phyloP scores from a whole-genome alignment of 2,797 vertebrate genomes.

The Geotria australis region DNA sequence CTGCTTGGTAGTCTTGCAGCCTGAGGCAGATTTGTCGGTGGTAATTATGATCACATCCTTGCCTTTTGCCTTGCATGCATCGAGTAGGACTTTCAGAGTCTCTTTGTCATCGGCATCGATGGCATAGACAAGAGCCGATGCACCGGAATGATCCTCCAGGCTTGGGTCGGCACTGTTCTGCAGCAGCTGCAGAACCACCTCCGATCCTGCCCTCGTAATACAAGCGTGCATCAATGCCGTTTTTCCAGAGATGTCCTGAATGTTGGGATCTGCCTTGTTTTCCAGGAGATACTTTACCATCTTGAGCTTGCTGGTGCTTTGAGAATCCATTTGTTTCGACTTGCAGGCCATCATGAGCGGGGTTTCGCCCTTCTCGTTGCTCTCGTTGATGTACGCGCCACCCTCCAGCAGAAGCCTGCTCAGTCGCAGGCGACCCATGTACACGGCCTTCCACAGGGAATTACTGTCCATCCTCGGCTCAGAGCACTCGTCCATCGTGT shows the following conservation, averaged over 20 bases:
- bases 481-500: constrained; percentile 8
- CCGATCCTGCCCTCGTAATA: constrained; percentile 23
- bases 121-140: constrained; percentile 41
- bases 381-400: constrained; percentile 62
- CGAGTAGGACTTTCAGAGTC: constrained; percentile 32
- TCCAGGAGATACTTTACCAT: constrained; percentile 63
- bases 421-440: constrained; percentile 46
- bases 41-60: constrained; percentile 78
- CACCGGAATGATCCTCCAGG: constrained; percentile 34
- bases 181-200: constrained; percentile 37
- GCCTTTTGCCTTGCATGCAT: constrained; percentile 25
- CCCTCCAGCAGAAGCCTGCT: constrained; percentile 55
- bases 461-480: constrained; percentile 25
- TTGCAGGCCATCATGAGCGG: constrained; percentile 59
- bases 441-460: constrained; percentile 49
- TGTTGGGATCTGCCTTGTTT: constrained; percentile 57
- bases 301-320: constrained; percentile 37
- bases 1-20: constrained; percentile 34
- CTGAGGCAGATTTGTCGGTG: constrained; percentile 23
- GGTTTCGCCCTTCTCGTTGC: constrained; percentile 44
- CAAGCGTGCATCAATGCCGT: constrained; percentile 66
- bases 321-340: constrained; percentile 27
- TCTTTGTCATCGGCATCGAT: constrained; percentile 33
- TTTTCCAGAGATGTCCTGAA: constrained; percentile 58
- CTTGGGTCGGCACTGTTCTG: constrained; percentile 31